Conservation (phyloP, 2,113 vertebrate species). For the Cavia aperea region DNA sequence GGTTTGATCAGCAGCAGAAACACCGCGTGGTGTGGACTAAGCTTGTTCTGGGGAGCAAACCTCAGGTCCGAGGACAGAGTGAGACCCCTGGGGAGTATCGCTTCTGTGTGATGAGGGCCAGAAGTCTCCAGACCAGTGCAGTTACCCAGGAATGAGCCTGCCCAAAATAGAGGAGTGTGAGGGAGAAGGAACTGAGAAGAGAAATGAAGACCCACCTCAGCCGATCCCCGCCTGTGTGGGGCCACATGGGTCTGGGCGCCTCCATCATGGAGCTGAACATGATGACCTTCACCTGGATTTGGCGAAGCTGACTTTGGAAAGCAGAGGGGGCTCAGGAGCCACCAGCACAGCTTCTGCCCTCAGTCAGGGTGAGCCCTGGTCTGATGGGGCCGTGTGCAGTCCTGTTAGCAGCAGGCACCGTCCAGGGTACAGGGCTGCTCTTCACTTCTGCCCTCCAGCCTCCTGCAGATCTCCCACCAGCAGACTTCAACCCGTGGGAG, state of each 20-base stretch:
- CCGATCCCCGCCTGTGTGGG: background rate
- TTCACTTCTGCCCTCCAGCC: background rate
- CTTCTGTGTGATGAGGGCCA: background rate
- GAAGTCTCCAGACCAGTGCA: background rate
- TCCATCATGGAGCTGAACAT: background rate
- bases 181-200: background rate
- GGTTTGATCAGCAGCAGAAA: background rate
- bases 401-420: rapidly evolving
- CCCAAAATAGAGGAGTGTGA: background rate
- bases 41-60: background rate
- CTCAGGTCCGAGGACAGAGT: background rate
- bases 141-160: background rate
- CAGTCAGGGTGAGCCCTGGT: background rate
- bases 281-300: rapidly evolving
- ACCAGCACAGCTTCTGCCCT: background rate
- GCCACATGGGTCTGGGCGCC: background rate
- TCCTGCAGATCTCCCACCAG: background rate
- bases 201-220: background rate
- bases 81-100: background rate
- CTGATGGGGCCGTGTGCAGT: rapidly evolving
- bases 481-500: background rate
- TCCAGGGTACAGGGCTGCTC: background rate
- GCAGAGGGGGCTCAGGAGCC: background rate
- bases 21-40: no score
- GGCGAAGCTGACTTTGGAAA: background rate